These are phyloP conservation scores for Agrotis ipsilon DNA, from an alignment of 2,888 invertebrate genomes.

Conservation along the genomic window DNA sequence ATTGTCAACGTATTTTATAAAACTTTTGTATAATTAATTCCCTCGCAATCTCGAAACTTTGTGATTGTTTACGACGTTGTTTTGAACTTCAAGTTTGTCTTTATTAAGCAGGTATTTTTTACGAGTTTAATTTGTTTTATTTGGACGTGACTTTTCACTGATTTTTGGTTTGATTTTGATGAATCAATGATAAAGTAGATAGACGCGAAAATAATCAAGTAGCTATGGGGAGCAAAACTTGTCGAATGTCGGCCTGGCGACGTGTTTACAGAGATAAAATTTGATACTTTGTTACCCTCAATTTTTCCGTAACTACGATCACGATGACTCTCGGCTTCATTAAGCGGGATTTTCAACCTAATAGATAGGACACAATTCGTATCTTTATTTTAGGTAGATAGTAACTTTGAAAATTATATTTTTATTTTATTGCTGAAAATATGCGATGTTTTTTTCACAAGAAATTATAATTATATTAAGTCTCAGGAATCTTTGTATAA, in stretches of 20 bases:
- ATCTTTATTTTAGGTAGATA: too few relatives aligned
- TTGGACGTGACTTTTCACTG: slow-evolving; percentile 9
- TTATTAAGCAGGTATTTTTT: slow-evolving; percentile 41
- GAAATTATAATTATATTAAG: too few relatives aligned
- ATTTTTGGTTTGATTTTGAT: slow-evolving; percentile 12
- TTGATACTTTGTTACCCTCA: too few relatives aligned
- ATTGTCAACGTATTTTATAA: slow-evolving; percentile 59
- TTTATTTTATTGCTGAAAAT: too few relatives aligned
- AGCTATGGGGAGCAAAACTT: too few relatives aligned
- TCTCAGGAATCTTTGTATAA: too few relatives aligned
- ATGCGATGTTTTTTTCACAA: too few relatives aligned
- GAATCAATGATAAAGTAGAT: neutral
- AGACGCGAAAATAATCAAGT: neutral
- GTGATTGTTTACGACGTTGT: slow-evolving; percentile 53
- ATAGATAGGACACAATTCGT: too few relatives aligned
- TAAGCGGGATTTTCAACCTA: too few relatives aligned
- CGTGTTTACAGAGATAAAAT: too few relatives aligned
- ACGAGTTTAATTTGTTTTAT: slow-evolving; percentile 53
- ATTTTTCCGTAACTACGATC: too few relatives aligned
- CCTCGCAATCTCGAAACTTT: slow-evolving; percentile 59
- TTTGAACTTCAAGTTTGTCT: slow-evolving; percentile 47
- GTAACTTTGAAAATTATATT: neutral
- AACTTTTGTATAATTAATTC: slow-evolving; percentile 63
- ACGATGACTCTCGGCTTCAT: too few relatives aligned
- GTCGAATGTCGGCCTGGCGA: neutral